phyloP scores from a whole-genome alignment of 2,888 invertebrate species.

The Drosophila seclusa region DNA sequence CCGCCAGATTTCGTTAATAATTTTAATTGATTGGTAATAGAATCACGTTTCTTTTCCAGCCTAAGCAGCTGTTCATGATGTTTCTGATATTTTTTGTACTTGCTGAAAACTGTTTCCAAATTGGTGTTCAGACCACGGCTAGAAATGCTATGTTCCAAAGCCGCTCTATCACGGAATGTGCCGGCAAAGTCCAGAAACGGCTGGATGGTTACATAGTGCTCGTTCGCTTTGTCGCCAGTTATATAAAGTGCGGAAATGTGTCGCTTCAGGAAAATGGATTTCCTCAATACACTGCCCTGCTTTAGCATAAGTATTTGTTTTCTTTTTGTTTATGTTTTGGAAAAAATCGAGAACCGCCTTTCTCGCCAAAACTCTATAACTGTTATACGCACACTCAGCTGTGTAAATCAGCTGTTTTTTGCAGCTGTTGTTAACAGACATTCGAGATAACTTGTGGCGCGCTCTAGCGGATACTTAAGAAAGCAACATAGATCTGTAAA shows the following conservation, averaged over 20 bases:
- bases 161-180: slow-evolving; percentile 86
- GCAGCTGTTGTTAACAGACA: not conserved
- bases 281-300: slow-evolving; percentile 24
- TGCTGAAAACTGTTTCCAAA: slow-evolving; percentile 86
- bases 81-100: slow-evolving; percentile 88
- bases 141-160: slow-evolving; percentile 86
- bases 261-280: slow-evolving; percentile 48
- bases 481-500: not conserved
- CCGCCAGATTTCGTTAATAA: slow-evolving; percentile 82
- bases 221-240: slow-evolving; percentile 89
- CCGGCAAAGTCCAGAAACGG: slow-evolving; percentile 89
- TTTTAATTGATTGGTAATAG: slow-evolving; percentile 86
- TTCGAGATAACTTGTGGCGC: slow-evolving; percentile 4
- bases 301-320: slow-evolving; percentile 47
- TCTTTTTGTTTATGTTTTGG: slow-evolving; percentile 2
- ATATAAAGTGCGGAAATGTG: slow-evolving; percentile 85
- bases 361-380: slow-evolving; percentile 1
- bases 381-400: slow-evolving; percentile 11
- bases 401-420: slow-evolving; percentile 21
- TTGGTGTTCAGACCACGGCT: slow-evolving; percentile 86
- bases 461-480: slow-evolving; percentile 4
- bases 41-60: slow-evolving; percentile 86
- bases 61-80: slow-evolving; percentile 86
- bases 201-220: slow-evolving; percentile 88
- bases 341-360: not conserved